Percentiles rank a stretch among this genome's conserved stretches.
Conservation (phyloP, 2,888 invertebrate species). For the Melinopterus prodromus region DNA sequence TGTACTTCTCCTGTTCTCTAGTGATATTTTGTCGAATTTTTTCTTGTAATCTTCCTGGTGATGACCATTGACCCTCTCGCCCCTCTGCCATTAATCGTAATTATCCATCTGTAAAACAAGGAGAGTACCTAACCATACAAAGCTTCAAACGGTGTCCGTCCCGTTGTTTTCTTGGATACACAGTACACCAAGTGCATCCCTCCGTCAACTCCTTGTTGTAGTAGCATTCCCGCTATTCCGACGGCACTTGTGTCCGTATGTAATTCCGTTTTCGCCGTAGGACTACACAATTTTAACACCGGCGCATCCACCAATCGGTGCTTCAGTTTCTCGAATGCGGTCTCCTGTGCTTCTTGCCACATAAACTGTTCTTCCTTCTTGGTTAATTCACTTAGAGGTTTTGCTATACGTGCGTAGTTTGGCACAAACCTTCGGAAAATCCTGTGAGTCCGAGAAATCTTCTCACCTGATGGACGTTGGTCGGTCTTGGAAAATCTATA, state of each 20-base stretch:
- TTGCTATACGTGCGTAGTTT: constrained; percentile 7
- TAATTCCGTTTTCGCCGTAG: constrained; percentile 4
- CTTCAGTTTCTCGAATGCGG: constrained; percentile 17
- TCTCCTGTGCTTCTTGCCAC: constrained; percentile 19
- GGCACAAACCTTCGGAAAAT: constrained; percentile 30
- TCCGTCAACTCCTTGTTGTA: constrained; percentile 39
- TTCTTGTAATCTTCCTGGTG: too few relatives aligned
- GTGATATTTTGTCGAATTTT: too few relatives aligned
- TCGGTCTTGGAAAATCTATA: constrained; percentile 29
- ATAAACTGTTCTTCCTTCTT: constrained; percentile 5
- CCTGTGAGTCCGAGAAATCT: constrained; percentile 26
- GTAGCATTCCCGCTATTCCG: constrained; percentile 43
- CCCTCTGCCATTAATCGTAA: background rate
- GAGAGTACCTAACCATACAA: constrained; percentile 48
- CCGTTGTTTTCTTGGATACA: constrained; percentile 45
- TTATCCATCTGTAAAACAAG: constrained; percentile 41
- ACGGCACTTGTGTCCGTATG: constrained; percentile 26
- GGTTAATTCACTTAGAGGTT: constrained; percentile 28
- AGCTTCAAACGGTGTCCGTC: constrained; percentile 46
- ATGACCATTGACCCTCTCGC: too few relatives aligned
- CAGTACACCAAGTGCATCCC: constrained; percentile 42
- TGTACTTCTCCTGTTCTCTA: too few relatives aligned
- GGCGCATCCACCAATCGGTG: constrained; percentile 4
- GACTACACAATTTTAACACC: constrained; percentile 9
- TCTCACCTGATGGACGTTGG: constrained; percentile 23